A percentile compares a stretch with the other conserved stretches of the same genome.
Conservation (phyloP, 2,113 vertebrate species). For the Perca schrenkii region DNA sequence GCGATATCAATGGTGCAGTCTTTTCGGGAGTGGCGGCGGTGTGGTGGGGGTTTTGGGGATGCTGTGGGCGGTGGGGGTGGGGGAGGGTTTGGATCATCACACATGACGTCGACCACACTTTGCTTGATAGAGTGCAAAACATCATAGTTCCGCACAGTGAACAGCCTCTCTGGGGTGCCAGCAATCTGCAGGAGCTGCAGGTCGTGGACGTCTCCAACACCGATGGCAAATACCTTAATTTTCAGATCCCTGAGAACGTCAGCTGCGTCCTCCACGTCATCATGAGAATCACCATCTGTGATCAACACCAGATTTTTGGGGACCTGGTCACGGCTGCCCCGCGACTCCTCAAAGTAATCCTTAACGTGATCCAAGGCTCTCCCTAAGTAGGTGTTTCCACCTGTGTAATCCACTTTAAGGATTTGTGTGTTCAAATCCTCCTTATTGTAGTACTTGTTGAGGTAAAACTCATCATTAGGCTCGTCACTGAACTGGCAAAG, state of each 20-base stretch:
- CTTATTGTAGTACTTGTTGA: conserved; percentile 68
- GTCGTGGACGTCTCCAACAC: conserved; percentile 68
- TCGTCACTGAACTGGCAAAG: conserved; percentile 83
- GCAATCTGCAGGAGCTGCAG: conserved; percentile 81
- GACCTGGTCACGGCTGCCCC: conserved; percentile 72
- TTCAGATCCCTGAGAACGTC: conserved; percentile 50
- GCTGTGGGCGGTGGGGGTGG: accelerated
- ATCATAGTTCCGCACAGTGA: conserved; percentile 72
- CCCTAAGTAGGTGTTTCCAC: conserved; percentile 72
- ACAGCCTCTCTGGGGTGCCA: conserved; percentile 58
- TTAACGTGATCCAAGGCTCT: conserved; percentile 67
- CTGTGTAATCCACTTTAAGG: conserved; percentile 48
- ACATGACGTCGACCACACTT: conserved; percentile 78
- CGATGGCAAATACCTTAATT: conserved; percentile 82
- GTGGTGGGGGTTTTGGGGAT: too few relatives aligned
- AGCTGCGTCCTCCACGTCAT: conserved; percentile 67
- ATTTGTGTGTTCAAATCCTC: conserved; percentile 67
- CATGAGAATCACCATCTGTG: conserved; percentile 82
- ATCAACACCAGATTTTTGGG: conserved; percentile 86
- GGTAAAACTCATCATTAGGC: conserved; percentile 78
- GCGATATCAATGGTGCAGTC: conserved; percentile 87
- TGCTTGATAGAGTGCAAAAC: conserved; percentile 69
- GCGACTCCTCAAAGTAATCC: conserved; percentile 72
- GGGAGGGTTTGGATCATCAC: conserved; percentile 26
- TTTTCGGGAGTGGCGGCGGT: too few relatives aligned